Percentiles rank a stretch among this genome's conserved stretches.
Conservation (phyloP, 2,888 invertebrate species). For the Andrena haemorrhoa region DNA sequence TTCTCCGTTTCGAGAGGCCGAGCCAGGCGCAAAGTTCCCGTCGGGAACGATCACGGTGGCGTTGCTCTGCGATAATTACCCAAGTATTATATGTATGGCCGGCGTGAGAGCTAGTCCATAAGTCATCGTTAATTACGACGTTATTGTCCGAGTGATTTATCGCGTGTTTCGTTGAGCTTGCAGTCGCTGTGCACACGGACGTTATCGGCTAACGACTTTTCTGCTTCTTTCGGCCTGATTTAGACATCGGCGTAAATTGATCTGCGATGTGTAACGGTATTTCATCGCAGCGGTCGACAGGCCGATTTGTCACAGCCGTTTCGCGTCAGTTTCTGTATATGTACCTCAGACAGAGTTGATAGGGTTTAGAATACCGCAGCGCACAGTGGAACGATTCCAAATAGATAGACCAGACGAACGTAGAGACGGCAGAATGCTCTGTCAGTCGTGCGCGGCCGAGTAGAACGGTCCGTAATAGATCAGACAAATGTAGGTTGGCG, state of each 20-base stretch:
- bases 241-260: conserved; percentile 41
- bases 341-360: not conserved
- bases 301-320: not conserved
- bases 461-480: not conserved
- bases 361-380: not conserved
- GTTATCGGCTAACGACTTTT: conserved; percentile 29
- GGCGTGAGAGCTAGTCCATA: conserved; percentile 59
- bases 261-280: not conserved
- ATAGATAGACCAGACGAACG: not conserved
- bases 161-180: conserved; percentile 38
- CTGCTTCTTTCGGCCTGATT: conserved; percentile 37
- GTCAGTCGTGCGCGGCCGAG: not conserved
- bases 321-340: not conserved
- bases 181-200: not conserved
- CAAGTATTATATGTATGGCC: conserved; percentile 53
- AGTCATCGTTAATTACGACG: conserved; percentile 72
- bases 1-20: conserved; percentile 2
- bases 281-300: not conserved
- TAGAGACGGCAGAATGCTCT: not conserved
- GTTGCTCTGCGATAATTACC: conserved; percentile 62
- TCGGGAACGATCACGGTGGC: conserved; percentile 12
- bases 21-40: not conserved
- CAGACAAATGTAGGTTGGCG: not conserved
- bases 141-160: conserved; percentile 68
- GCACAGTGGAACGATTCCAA: not conserved